These are phyloP conservation scores for Pseudorhiza aurosa DNA, from an alignment of 30 jellyfish, hydroid and myxozoan species.

Conservation along the genomic window DNA sequence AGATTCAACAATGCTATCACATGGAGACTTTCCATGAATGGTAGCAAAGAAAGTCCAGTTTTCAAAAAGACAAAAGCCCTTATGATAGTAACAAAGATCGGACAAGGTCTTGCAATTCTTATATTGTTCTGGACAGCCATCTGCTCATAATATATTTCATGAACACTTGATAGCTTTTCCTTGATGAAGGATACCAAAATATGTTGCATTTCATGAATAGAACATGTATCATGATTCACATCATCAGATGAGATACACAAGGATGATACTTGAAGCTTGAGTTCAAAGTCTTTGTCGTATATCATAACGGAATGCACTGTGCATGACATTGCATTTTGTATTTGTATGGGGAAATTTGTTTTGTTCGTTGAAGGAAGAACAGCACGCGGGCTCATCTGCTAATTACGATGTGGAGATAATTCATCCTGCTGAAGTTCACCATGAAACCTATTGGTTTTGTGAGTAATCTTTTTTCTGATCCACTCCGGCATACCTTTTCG, in stretches of 20 bases:
- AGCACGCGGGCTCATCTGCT: constrained; percentile 91
- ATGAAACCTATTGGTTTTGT: constrained; percentile 80
- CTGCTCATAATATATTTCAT: not conserved
- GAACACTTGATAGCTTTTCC: not conserved
- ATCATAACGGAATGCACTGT: constrained; percentile 6
- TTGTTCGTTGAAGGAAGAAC: constrained; percentile 74
- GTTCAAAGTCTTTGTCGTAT: not conserved
- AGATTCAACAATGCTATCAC: constrained; percentile 4
- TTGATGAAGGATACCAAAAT: not conserved
- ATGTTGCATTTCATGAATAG: constrained; percentile 22
- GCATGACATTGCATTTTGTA: no score
- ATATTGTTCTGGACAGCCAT: constrained; percentile 31
- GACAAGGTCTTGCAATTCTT: not conserved
- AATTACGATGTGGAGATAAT: constrained; percentile 87
- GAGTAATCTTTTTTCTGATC: constrained; percentile 27
- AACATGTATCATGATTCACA: constrained; percentile 27
- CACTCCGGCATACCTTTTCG: no score
- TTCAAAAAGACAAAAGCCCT: not conserved
- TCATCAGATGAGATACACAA: constrained; percentile 28
- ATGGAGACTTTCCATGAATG: not conserved
- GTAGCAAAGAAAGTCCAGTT: constrained; percentile 31
- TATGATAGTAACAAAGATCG: not conserved
- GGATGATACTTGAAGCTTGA: not conserved
- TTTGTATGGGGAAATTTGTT: no score
- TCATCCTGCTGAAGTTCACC: constrained; percentile 92